Conservation (phyloP, 2,113 vertebrate species). For the Orientallactaga bullata region DNA sequence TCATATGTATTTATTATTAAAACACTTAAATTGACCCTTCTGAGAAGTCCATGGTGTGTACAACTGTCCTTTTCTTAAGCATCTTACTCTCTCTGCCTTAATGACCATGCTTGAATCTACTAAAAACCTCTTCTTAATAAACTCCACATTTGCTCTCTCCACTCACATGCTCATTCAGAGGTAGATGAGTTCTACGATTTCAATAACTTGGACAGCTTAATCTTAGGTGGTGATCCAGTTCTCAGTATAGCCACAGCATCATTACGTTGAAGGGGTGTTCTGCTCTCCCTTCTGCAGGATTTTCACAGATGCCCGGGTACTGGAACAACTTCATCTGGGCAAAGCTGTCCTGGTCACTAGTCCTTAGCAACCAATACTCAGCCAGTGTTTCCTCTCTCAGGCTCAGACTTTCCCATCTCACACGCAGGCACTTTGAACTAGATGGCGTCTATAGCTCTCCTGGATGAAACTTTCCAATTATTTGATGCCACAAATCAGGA, state of each 20-base stretch:
- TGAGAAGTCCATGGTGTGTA: too few relatives aligned
- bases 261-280: too few relatives aligned
- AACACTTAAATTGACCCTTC: too few relatives aligned
- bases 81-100: too few relatives aligned
- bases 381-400: background rate
- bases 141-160: background rate
- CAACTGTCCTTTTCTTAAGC: too few relatives aligned
- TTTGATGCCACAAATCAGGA: slow-evolving; percentile 8
- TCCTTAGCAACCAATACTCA: background rate
- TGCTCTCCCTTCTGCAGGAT: background rate
- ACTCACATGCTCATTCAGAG: background rate
- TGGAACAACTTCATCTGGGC: background rate
- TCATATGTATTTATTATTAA: too few relatives aligned
- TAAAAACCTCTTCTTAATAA: too few relatives aligned
- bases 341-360: background rate
- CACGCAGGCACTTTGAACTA: background rate
- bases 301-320: background rate
- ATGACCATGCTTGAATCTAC: too few relatives aligned
- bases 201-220: background rate
- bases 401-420: background rate
- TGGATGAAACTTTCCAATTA: background rate
- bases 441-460: background rate
- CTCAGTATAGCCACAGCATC: too few relatives aligned
- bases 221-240: background rate
- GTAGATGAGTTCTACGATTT: background rate